Base-by-base conservation (phyloP, 2,888 invertebrate species). In the Suillia variegata region DNA sequence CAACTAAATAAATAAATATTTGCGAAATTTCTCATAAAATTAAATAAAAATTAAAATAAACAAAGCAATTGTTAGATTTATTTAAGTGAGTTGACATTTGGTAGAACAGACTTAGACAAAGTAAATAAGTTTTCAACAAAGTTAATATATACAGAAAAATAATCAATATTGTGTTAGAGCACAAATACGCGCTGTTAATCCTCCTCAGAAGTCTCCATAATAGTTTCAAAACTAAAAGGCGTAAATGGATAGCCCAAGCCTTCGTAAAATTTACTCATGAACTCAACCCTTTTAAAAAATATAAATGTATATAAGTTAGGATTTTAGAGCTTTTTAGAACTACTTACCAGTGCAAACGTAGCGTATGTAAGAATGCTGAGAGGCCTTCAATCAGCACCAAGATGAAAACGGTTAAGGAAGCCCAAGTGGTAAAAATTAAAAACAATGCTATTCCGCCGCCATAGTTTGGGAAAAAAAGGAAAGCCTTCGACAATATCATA, bases 331-430 rank as follows among this genome's bases (percentile, higher is more conserved):
- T 21, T 26, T 12, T 18, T 13, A 45, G 18, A 45, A 4, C 38
- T 4, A 66, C 66, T 81, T 81, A 95, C 97, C 98, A 98, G 84
- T 98, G 98, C 77, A 98, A 87, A 86, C 99, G 94, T 71, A 99
- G 87, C 1, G 98, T 98, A 82, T 99, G 99, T 70, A 99, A 85
- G 86, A 99, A 99, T 45, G 99, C 99, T 12, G 98, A 98, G 13
- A 99, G 87, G 2, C 99, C 99, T 85, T 99, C 99, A 96, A 99
- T 99, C 76, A 98, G 87, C 66, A 99, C 93, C 62, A 99, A 87
- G 80, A 99, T 97, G 73, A 93, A 92, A 48, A 99, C 85, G 0
- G 99, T 98, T 66, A 98, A 88, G 31, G 87, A 84, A 53, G 93
- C 90, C 96, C 98, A 99, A 76, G 90, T 88, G 59, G 88, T 89